phyloP scores from a whole-genome alignment of 2,113 vertebrate species.

The Abramis brama region DNA sequence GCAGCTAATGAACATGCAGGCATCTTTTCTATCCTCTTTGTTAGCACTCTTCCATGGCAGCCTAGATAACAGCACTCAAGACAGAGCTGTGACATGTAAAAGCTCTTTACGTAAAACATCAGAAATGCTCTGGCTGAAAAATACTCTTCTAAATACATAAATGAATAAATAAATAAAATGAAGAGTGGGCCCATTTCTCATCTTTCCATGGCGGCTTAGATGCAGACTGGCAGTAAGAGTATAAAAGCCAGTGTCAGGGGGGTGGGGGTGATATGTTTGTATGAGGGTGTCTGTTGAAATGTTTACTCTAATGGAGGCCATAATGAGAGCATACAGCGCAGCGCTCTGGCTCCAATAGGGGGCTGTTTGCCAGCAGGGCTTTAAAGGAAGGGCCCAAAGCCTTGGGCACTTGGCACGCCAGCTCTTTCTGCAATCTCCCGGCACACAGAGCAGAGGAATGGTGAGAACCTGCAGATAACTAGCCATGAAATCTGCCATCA shows the following conservation, averaged over 20 bases:
- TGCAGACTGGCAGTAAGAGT: slow-evolving; percentile 72
- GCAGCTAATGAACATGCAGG: slow-evolving; percentile 66
- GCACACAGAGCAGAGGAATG: slow-evolving; percentile 67
- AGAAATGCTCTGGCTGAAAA: slow-evolving; percentile 60
- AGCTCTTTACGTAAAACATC: slow-evolving; percentile 74
- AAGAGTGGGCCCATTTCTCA: slow-evolving; percentile 71
- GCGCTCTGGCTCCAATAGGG: slow-evolving; percentile 71
- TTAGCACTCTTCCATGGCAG: slow-evolving; percentile 58
- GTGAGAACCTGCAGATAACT: slow-evolving; percentile 77
- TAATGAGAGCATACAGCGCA: slow-evolving; percentile 77
- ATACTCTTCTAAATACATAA: slow-evolving; percentile 69
- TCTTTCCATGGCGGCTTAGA: slow-evolving; percentile 67
- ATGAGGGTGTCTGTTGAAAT: slow-evolving; percentile 71
- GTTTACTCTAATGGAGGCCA: slow-evolving; percentile 81
- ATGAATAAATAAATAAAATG: slow-evolving; percentile 79
- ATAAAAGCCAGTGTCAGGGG: slow-evolving; percentile 71
- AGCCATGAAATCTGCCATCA: slow-evolving; percentile 78
- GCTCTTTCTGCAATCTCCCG: slow-evolving; percentile 71
- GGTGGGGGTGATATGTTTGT: slow-evolving; percentile 35
- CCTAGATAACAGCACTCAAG: slow-evolving; percentile 56
- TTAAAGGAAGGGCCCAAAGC: slow-evolving; percentile 74
- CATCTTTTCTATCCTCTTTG: slow-evolving; percentile 60
- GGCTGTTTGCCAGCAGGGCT: slow-evolving; percentile 75
- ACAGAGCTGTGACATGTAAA: slow-evolving; percentile 67
- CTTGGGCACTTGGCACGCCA: slow-evolving; percentile 74